phyloP scores from a whole-genome alignment of 2,113 vertebrate species.

The Falcunculus frontatus region DNA sequence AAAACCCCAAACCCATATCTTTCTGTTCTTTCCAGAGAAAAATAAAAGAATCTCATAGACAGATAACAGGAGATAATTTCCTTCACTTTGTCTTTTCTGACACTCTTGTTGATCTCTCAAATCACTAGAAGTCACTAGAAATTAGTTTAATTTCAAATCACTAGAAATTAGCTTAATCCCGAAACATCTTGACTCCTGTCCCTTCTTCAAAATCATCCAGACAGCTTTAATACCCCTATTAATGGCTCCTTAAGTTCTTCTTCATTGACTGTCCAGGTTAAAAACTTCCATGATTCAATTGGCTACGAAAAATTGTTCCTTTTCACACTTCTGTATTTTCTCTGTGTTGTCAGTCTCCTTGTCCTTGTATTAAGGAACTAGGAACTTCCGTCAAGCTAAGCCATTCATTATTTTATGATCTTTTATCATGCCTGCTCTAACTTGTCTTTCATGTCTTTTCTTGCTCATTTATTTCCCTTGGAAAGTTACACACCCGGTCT shows the following conservation, averaged over 20 bases:
- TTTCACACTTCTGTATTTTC: not conserved
- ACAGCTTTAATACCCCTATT: not conserved
- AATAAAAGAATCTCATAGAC: not conserved
- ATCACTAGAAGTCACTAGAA: not conserved
- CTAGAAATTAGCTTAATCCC: not conserved
- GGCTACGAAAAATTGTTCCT: not conserved
- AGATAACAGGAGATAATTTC: not conserved
- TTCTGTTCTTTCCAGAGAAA: not conserved
- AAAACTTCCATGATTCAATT: not conserved
- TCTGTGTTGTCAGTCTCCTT: not conserved
- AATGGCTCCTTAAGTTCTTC: not conserved
- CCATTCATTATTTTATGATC: not conserved
- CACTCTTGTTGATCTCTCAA: not conserved
- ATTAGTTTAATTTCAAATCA: not conserved
- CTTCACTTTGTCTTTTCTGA: not conserved
- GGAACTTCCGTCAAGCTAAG: not conserved
- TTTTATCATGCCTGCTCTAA: not conserved
- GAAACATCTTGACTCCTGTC: not conserved
- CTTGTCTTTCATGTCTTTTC: not conserved
- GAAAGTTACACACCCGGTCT: not conserved
- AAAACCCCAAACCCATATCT: rapidly evolving
- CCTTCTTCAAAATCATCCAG: not conserved
- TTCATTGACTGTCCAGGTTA: not conserved
- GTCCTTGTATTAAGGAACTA: not conserved
- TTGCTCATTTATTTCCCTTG: not conserved